phyloP scores from a whole-genome alignment of 1,140 invertebrate species.

The Maniola jurtina region DNA sequence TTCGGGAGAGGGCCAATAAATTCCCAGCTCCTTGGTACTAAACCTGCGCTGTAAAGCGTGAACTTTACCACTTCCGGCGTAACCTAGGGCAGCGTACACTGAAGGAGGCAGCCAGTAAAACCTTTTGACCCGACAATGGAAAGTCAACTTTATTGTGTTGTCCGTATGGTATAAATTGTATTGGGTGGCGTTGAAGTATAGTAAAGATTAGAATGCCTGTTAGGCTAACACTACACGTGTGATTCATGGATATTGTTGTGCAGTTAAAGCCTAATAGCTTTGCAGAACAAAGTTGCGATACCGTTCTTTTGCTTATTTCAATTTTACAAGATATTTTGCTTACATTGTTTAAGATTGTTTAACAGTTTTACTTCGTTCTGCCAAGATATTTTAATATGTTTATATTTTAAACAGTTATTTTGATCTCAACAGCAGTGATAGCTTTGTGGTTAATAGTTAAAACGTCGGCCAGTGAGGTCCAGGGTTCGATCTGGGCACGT shows the following conservation, averaged over 20 bases:
- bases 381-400: too few species aligned
- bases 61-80: constrained; percentile 35
- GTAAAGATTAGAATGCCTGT: constrained; percentile 33
- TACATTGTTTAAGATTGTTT: neutral
- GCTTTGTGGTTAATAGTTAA: too few species aligned
- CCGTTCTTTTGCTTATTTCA: constrained; percentile 7
- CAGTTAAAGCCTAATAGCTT: constrained; percentile 34
- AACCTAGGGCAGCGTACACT: constrained; percentile 22
- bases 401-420: too few species aligned
- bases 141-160: constrained; percentile 6
- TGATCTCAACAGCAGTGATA: too few species aligned
- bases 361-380: too few species aligned
- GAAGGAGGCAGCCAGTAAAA: constrained; percentile 24
- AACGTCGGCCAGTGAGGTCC: too few species aligned
- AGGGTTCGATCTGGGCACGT: too few species aligned
- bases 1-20: constrained; percentile 19
- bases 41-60: constrained; percentile 36
- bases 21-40: constrained; percentile 24
- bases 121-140: constrained; percentile 2
- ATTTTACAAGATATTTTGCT: neutral
- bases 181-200: constrained; percentile 5
- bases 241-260: constrained; percentile 41
- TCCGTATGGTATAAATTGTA: constrained; percentile 22
- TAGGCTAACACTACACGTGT: constrained; percentile 35
- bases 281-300: constrained; percentile 14